phyloP scores from a whole-genome alignment of 2,113 vertebrate genomes.

The Tyto alba region DNA sequence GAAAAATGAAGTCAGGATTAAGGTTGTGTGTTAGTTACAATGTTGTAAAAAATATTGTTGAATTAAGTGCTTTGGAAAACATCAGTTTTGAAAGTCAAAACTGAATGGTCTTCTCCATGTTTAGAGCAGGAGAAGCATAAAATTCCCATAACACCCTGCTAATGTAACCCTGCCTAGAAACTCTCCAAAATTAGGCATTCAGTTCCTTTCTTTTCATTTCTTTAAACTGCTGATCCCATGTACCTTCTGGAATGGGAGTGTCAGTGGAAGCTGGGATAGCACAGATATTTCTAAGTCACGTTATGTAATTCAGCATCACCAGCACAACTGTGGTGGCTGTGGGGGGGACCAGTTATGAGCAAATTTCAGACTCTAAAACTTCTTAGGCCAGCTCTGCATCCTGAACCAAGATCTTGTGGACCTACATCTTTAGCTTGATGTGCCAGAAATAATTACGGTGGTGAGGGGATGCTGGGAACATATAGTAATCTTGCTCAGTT shows the following conservation, averaged over 20 bases:
- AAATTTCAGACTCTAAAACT: not conserved
- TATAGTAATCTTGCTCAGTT: not conserved
- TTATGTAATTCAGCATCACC: not conserved
- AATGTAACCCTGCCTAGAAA: not conserved
- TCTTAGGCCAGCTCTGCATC: not conserved
- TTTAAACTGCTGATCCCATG: not conserved
- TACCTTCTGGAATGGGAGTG: not conserved
- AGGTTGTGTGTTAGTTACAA: not conserved
- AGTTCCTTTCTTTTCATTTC: not conserved
- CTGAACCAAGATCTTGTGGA: not conserved
- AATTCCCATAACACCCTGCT: not conserved
- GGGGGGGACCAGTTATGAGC: fast-evolving
- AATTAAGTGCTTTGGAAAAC: not conserved
- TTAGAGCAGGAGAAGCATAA: not conserved
- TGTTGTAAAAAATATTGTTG: not conserved
- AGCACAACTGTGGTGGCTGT: not conserved
- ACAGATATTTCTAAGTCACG: not conserved
- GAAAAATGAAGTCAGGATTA: not conserved
- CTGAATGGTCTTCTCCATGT: not conserved
- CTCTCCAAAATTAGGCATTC: not conserved
- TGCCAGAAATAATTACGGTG: not conserved
- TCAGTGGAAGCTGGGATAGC: not conserved
- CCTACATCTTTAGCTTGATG: not conserved
- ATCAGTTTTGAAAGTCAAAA: not conserved
- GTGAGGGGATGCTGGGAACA: not conserved